Evolutionary conservation across 2,797 vertebrate species (phyloP), one percentile per base, ranked within the genome.

Genomic region (Oreochromis grahami): DNA sequence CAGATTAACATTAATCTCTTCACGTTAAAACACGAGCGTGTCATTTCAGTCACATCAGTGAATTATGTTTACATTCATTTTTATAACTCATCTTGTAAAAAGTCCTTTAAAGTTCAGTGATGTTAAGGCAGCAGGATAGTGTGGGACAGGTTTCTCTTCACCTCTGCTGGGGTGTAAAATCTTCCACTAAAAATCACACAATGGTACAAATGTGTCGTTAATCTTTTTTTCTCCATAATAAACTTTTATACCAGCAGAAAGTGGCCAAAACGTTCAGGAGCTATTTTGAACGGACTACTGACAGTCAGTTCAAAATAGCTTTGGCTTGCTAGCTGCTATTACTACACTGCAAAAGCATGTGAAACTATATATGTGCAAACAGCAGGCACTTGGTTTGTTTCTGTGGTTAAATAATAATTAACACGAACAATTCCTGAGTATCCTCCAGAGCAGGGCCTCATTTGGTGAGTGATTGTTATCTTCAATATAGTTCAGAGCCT

Each of bases 321-420:
- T 38, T 41, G 36, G 1, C 36, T 24, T 41, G 36, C n/a, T 8
- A 43, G 8, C 38, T 68, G 14, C n/a, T 68, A 43, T 68, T 68
- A 26, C n/a, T 68, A 21, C 38, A 43, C 8, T 43, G 38, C 63
- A 4, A 24, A 24, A 68, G 38, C 36, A 26, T 43, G 36, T 68
- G 21, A 21, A 48, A 24, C 41, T 0, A 0, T 72, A 19, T 48
- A 7, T 72, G 68, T 72, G 41, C 68, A 48, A 11, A 48, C 76
- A 45, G 76, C 15, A 26, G 38, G 7, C 13, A n/a, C 17, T 14
- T 32, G 0, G 24, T 32, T 48, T 60, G 41, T 45, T n/a, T 58
- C 48, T 43, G 52, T 45, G 17, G 10, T 5, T 29, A 13, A 43
- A 26, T 0, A 43, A 15, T 13, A 77, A 8, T 29, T 19, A 43